phyloP scores from a whole-genome alignment of 1,140 invertebrate genomes.

The Macrobrachium rosenbergii region DNA sequence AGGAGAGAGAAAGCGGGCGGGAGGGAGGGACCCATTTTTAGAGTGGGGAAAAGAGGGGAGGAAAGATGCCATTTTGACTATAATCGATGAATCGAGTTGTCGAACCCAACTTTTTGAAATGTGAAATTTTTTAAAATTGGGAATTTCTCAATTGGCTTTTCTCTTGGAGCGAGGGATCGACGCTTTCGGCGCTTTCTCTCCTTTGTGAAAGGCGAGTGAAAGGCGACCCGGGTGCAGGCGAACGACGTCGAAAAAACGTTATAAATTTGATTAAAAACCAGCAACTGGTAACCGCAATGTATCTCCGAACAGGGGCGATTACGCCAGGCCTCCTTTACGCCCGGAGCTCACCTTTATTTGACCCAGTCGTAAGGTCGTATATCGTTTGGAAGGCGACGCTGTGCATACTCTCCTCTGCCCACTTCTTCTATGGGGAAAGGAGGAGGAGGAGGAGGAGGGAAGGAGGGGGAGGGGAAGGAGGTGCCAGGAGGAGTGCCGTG shows the following conservation, averaged over 20 bases:
- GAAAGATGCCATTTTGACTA: slow-evolving; percentile 54
- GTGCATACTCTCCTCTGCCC: slow-evolving; percentile 28
- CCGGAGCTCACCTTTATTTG: slow-evolving; percentile 27
- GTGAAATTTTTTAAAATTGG: too few species aligned
- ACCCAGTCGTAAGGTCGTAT: slow-evolving; percentile 12
- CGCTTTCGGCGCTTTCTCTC: not conserved
- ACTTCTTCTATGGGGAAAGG: not conserved
- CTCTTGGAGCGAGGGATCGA: too few species aligned
- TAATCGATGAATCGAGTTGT: slow-evolving; percentile 45
- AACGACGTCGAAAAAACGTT: not conserved
- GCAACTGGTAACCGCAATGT: slow-evolving; percentile 48
- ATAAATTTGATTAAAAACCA: slow-evolving; percentile 27
- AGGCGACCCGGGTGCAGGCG: not conserved
- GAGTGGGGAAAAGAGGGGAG: slow-evolving; percentile 34
- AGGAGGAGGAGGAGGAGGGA: too few species aligned
- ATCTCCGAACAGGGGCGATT: not conserved
- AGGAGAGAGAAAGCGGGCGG: not conserved
- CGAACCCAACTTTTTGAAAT: too few species aligned
- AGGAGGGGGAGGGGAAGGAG: not conserved
- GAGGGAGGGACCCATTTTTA: slow-evolving; percentile 20
- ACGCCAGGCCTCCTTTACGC: not conserved
- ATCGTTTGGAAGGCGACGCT: slow-evolving; percentile 3
- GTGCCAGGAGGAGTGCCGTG: not conserved
- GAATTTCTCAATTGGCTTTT: too few species aligned
- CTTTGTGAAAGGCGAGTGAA: not conserved